Base-by-base conservation (phyloP, 2,888 invertebrate genomes). In the Orthosia gracilis region DNA sequence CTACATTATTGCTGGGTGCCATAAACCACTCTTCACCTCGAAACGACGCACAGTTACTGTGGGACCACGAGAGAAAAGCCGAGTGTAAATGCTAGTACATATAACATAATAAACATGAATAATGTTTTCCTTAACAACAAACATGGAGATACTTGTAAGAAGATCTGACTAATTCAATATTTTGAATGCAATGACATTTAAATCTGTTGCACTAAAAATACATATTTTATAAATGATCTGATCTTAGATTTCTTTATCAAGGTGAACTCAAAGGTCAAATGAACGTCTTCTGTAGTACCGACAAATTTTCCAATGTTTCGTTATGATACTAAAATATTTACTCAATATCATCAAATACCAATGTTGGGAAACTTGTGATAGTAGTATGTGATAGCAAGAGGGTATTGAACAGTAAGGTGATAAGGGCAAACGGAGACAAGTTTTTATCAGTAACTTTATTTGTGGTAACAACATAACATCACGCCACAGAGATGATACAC, bases 291-390 rank as follows among this genome's bases (percentile, higher is more conserved):
- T 26, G 40, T 40, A 40, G 40, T 40, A 40, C 40, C 9, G 18
- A 40, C 4, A 31, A 49, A 47, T 55, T 4, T 65, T 17, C 11
- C 15, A 72, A 55, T 49, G 49, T 40, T 7, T 31, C 31, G 5
- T 72, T 47, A 23, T 15, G n/a, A 52, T 69, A 15, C 0, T 23
- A 52, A 63, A 63, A 52, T 63, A 72, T 18, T 17, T 54, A 11
- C 15, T 40, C 40, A 15, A 47, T 40, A 58, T 3, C 0, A 4
- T 21, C 9, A 61, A 45, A 61, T 61, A 61, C 3, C n/a, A 54
- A 47, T 45, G 50, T 73, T 80, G 74, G 50, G 52, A 31, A 17
- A 67, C n/a, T 47, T n/a, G 21, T 55, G 61, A 71, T 57, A 57
- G 45, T 26, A 52, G 4, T 50, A n/a, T 52, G n/a, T 67, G 58